A percentile compares a stretch with the other conserved stretches of the same genome.
phyloP scores from a whole-genome alignment of 2,113 vertebrate species.

The Passer montanus region DNA sequence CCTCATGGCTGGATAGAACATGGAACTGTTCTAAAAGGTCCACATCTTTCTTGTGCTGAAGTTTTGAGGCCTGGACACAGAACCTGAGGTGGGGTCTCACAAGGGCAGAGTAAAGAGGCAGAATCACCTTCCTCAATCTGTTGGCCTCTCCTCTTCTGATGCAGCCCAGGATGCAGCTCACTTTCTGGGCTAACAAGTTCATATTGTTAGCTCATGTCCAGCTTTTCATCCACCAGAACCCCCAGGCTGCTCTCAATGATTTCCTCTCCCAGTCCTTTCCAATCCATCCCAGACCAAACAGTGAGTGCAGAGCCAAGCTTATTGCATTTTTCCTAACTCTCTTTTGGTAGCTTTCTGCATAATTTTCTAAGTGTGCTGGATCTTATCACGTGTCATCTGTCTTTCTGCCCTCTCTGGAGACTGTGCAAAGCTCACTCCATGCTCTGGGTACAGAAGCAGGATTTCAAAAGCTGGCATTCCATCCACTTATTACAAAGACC shows the following conservation, averaged over 20 bases:
- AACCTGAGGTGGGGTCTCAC: neutral
- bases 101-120: neutral
- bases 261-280: neutral
- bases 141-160: neutral
- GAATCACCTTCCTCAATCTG: neutral
- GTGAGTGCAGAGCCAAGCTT: neutral
- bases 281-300: neutral
- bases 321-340: neutral
- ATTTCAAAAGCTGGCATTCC: neutral
- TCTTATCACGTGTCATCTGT: neutral
- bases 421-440: fast-evolving
- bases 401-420: neutral
- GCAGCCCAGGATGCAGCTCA: neutral
- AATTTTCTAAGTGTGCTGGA: neutral
- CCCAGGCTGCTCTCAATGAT: fast-evolving
- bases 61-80: neutral
- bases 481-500: neutral
- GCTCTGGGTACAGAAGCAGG: neutral
- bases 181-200: neutral
- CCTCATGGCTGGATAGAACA: fast-evolving
- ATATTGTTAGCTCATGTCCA: neutral
- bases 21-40: neutral
- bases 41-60: neutral
- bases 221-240: neutral
- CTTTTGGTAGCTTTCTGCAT: neutral